Evolutionary conservation across 2,888 invertebrate genomes (phyloP).

Genomic region (Aplocera efformata): DNA sequence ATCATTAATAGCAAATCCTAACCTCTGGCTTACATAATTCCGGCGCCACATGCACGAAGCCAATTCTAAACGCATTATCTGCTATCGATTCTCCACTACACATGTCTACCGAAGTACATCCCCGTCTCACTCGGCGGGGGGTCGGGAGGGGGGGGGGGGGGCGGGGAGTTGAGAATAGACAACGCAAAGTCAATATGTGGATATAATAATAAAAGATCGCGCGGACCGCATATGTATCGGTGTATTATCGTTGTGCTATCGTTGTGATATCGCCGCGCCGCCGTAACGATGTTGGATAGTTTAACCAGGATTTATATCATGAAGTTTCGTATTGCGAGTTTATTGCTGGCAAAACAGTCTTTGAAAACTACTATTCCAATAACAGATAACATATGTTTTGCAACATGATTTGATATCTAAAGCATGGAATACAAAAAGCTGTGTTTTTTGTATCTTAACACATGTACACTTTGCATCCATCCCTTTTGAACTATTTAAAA

Average conservation of each 20-base stretch:
- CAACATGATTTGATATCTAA: too few species aligned
- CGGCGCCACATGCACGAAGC: conserved; percentile 34
- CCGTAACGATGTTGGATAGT: conserved; percentile 16
- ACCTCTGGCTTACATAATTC: conserved; percentile 17
- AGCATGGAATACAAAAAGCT: too few species aligned
- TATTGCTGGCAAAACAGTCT: too few species aligned
- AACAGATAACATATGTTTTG: too few species aligned
- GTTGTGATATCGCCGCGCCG: conserved; percentile 43
- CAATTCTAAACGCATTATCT: conserved; percentile 64
- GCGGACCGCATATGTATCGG: conserved; percentile 67
- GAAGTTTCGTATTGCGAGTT: conserved; percentile 6
- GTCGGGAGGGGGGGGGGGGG: conserved; percentile 11
- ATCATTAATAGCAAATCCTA: conserved; percentile 27
- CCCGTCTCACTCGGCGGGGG: conserved; percentile 21
- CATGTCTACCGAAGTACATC: conserved; percentile 44
- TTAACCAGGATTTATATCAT: conserved; percentile 22
- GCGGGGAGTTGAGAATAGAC: conserved; percentile 45
- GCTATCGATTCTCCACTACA: conserved; percentile 63
- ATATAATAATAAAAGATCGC: conserved; percentile 74
- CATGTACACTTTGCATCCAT: too few species aligned
- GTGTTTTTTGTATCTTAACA: too few species aligned
- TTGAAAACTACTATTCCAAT: too few species aligned
- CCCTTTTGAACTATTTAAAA: too few species aligned
- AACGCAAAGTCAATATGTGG: conserved; percentile 76
- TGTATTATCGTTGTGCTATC: conserved; percentile 61